phyloP scores from a whole-genome alignment of 2,113 vertebrate genomes.

The Notarius lentiginosus region DNA sequence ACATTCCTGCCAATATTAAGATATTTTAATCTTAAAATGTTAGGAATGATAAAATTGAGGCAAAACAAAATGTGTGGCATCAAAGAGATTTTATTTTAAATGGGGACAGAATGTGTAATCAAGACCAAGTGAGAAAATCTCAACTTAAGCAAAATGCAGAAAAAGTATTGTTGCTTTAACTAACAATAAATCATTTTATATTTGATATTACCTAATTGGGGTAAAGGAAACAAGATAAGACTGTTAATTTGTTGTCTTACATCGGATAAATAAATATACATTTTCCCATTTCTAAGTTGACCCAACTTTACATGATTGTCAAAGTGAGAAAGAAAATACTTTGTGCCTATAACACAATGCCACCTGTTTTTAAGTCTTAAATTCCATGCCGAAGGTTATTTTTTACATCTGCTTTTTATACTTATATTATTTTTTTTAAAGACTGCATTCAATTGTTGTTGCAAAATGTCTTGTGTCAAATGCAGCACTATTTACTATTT shows the following conservation, averaged over 20 bases:
- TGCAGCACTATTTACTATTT: slow-evolving; percentile 83
- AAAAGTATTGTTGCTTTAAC: slow-evolving; percentile 11
- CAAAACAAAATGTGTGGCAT: not conserved
- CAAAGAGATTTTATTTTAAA: not conserved
- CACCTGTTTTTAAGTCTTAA: slow-evolving; percentile 64
- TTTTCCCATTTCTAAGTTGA: slow-evolving; percentile 12
- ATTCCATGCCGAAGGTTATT: slow-evolving; percentile 56
- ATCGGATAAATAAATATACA: not conserved
- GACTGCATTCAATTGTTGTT: slow-evolving; percentile 66
- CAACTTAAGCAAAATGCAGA: not conserved
- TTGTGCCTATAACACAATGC: slow-evolving; percentile 39
- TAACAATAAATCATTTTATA: not conserved
- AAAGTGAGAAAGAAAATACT: slow-evolving; percentile 26
- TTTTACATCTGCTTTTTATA: slow-evolving; percentile 60
- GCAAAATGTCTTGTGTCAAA: slow-evolving; percentile 73
- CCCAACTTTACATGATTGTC: not conserved
- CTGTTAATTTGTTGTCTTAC: not conserved
- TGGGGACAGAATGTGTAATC: not conserved
- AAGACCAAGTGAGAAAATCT: not conserved
- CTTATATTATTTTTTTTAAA: slow-evolving; percentile 58
- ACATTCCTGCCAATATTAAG: not conserved
- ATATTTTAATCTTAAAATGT: not conserved
- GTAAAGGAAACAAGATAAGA: not conserved
- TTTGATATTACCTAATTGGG: not conserved
- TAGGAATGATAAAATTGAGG: not conserved